These are phyloP conservation scores for Subacronicta megacephala DNA, from an alignment of 2,888 invertebrate genomes.

Conservation along the genomic window DNA sequence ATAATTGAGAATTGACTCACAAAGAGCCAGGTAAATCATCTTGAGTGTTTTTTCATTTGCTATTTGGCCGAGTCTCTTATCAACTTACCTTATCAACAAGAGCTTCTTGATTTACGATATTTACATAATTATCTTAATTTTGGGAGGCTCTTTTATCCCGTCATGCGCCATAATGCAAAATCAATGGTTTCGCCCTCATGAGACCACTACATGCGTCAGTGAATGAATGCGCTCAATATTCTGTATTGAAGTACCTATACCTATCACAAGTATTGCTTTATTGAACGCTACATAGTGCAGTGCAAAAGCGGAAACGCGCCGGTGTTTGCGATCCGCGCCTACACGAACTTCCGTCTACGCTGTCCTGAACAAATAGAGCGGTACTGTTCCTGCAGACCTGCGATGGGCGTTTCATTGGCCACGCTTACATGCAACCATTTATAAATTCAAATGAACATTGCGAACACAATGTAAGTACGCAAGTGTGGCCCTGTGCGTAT, in stretches of 20 bases:
- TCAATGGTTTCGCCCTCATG: too few relatives aligned
- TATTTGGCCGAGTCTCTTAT: too few relatives aligned
- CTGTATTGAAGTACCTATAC: slow-evolving; percentile 41
- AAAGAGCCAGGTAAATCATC: too few relatives aligned
- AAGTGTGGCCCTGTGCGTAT: slow-evolving; percentile 42
- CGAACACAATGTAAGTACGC: slow-evolving; percentile 39
- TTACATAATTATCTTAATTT: too few relatives aligned
- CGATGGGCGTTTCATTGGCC: slow-evolving; percentile 71
- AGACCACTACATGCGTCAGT: too few relatives aligned
- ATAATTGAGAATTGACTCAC: too few relatives aligned
- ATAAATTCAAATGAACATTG: slow-evolving; percentile 75
- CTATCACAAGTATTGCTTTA: slow-evolving; percentile 58
- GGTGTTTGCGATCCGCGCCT: slow-evolving; percentile 78
- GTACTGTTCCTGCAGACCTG: slow-evolving; percentile 64
- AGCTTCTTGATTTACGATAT: too few relatives aligned
- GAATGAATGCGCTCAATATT: too few relatives aligned
- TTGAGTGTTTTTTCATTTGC: too few relatives aligned
- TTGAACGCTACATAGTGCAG: slow-evolving; percentile 62
- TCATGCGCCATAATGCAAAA: too few relatives aligned
- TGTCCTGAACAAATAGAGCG: slow-evolving; percentile 82
- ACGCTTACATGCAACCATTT: slow-evolving; percentile 75
- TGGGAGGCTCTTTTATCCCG: too few relatives aligned
- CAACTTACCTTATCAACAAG: too few relatives aligned
- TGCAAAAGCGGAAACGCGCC: slow-evolving; percentile 73
- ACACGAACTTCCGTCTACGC: slow-evolving; percentile 80